Percentiles rank a stretch among this genome's conserved stretches.
Conservation (phyloP, 2,113 vertebrate genomes). For the Tonatia bakeri region DNA sequence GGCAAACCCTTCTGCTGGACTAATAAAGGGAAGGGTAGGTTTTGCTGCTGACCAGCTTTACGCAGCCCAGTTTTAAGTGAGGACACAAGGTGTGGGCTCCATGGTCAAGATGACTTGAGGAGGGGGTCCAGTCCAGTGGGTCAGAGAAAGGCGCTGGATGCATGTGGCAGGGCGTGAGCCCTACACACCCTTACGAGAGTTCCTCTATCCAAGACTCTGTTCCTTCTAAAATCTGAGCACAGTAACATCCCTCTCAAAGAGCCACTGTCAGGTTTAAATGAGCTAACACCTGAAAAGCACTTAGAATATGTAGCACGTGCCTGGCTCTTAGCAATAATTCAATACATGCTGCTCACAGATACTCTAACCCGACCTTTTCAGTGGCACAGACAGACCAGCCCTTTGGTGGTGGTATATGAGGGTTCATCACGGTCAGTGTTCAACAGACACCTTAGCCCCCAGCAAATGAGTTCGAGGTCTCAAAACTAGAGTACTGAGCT, state of each 20-base stretch:
- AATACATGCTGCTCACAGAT: rapidly evolving
- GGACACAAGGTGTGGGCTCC: neutral
- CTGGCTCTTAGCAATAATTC: neutral
- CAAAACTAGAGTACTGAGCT: neutral
- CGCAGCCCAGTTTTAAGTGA: neutral
- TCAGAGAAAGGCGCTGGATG: neutral
- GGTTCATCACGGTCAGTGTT: neutral
- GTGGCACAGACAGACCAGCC: neutral
- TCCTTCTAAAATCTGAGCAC: neutral
- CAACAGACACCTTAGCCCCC: neutral
- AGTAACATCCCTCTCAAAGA: neutral
- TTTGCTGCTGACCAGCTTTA: neutral
- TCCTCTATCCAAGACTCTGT: neutral
- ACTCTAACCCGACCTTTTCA: neutral
- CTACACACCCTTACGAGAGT: neutral
- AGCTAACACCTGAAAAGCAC: neutral
- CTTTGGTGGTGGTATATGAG: neutral
- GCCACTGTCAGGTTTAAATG: neutral
- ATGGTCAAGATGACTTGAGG: neutral
- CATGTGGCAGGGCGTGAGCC: neutral
- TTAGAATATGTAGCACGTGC: neutral
- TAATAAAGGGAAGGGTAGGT: neutral
- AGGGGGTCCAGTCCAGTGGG: neutral
- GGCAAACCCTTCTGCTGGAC: neutral
- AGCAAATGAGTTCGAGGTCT: neutral